phyloP scores from a whole-genome alignment of 2,888 invertebrate genomes.

The Schizotus pectinicornis region DNA sequence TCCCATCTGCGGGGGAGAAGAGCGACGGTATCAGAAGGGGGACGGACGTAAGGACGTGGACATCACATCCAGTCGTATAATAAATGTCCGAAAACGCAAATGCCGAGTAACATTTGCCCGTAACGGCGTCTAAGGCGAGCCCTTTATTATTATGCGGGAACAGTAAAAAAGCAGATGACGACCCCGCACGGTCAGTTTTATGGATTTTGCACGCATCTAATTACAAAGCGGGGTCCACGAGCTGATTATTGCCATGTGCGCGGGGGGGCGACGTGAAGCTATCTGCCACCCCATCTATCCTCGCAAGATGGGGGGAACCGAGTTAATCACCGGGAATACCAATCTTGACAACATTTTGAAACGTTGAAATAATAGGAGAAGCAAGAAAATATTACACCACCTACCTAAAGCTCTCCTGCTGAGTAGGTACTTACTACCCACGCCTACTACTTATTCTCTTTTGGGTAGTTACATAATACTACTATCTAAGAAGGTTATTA shows the following conservation, averaged over 20 bases:
- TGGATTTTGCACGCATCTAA: constrained; percentile 56
- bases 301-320: too few species aligned
- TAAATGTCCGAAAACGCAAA: constrained; percentile 60
- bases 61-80: constrained; percentile 53
- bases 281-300: too few species aligned
- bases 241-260: constrained; percentile 41
- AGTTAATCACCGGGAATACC: too few species aligned
- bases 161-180: constrained; percentile 70
- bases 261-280: too few species aligned
- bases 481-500: too few species aligned
- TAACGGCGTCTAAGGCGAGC: constrained; percentile 57
- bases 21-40: constrained; percentile 31
- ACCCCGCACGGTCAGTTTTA: constrained; percentile 52
- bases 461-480: too few species aligned
- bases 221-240: constrained; percentile 48
- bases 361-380: too few species aligned
- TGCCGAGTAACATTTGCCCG: constrained; percentile 59
- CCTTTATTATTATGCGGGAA: constrained; percentile 71
- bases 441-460: too few species aligned
- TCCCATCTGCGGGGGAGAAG: constrained; percentile 52
- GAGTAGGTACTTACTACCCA: too few species aligned
- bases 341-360: too few species aligned
- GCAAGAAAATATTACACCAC: too few species aligned
- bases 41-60: constrained; percentile 43
- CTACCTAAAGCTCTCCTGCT: too few species aligned